Base-by-base conservation (phyloP, 2,113 vertebrate species). In the Stegostoma tigrinum region DNA sequence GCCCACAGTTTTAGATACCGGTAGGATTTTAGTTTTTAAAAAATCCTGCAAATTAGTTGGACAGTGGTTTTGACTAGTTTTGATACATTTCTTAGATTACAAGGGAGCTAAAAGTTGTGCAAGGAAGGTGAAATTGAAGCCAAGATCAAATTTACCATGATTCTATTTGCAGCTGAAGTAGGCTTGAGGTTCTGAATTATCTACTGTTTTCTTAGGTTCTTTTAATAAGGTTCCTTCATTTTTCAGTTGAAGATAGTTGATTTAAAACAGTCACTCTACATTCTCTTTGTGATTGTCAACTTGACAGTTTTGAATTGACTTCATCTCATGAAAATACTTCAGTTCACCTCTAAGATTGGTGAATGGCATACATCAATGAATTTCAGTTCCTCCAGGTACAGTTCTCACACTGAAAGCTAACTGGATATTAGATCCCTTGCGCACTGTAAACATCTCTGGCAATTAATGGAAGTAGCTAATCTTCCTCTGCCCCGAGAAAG, bases 1-100 rank as follows among this genome's bases (percentile, higher is more conserved):
- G 99, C 99, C 99, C 5, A 97, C 98, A 96, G 98, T 99, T 97
- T 96, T 99, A 95, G 99, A 99, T 96, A 99, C 99, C 97, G 99
- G 99, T 99, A 96, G 0, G 67, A 27, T 75, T 75, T 75, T 95
- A 27, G 42, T 83, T 23, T n/a, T 93, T 66, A 15, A 66, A n/a
- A 6, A 38, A 66, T 5, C 48, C 61, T 23, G 23, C 66, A 66
- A 24, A n/a, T 93, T 67, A 66, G 17, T 67, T 66, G 34, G 61
- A 66, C 23, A 64, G 66, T 93, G 66, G n/a, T 24, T 93, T 75
- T 34, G 19, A 34, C 24, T 6, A 34, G 12, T 75, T 75, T 72
- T 34, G 7, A 75, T 12, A 75, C 27, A 34, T 75, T 75, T 75
- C 27, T 75, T 27, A 75, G 34, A 75, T n/a, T 75, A 14, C 72